Conservation (phyloP, 2,797 vertebrate genomes). For the Sarcoramphus papa region DNA sequence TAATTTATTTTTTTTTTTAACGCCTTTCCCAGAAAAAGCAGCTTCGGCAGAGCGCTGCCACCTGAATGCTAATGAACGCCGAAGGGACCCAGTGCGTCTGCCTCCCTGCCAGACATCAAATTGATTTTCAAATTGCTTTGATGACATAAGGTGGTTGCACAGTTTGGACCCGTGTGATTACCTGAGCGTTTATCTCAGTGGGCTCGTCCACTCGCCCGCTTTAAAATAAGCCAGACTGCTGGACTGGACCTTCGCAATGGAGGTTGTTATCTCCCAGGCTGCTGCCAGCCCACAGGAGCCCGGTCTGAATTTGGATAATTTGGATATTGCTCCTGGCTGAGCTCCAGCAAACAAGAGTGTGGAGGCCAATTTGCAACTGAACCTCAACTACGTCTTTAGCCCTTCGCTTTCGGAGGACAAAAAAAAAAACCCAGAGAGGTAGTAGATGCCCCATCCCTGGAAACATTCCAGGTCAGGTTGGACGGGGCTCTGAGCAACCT, state of each 20-base stretch:
- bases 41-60: neutral
- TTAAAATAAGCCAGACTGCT: conserved; percentile 9
- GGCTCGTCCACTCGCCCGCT: conserved; percentile 23
- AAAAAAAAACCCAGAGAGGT: neutral
- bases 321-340: neutral
- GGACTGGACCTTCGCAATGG: neutral
- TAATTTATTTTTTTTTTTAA: conserved; percentile 47
- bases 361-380: neutral
- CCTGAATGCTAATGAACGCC: conserved; percentile 48
- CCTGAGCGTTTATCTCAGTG: conserved; percentile 50
- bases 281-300: neutral
- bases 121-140: conserved; percentile 77
- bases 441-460: neutral
- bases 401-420: neutral
- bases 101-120: conserved; percentile 72
- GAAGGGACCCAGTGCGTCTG: conserved; percentile 18
- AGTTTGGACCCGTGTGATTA: conserved; percentile 66
- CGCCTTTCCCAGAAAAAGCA: conserved; percentile 38
- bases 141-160: conserved; percentile 67
- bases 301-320: neutral
- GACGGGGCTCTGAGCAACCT: neutral
- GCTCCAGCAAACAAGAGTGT: neutral
- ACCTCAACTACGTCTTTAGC: neutral
- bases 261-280: neutral
- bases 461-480: neutral